Percentiles rank a stretch among this genome's conserved stretches.
Conservation (phyloP, 2,888 invertebrate species). For the Panzeria rudis region DNA sequence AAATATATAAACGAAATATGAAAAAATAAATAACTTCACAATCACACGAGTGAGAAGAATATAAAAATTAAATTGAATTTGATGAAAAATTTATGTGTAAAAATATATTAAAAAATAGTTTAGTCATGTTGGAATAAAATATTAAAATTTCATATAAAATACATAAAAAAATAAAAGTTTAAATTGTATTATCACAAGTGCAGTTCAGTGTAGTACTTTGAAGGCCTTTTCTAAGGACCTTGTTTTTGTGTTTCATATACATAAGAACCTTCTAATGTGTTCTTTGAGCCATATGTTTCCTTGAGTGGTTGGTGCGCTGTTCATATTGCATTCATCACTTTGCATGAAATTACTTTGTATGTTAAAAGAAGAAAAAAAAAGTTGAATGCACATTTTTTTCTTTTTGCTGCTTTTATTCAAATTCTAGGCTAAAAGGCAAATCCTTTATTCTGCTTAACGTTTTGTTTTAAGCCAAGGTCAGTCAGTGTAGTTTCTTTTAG, state of each 20-base stretch:
- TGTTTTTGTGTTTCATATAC: constrained; percentile 2
- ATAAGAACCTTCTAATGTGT: constrained; percentile 54
- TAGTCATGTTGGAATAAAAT: not conserved
- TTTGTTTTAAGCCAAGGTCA: constrained; percentile 28
- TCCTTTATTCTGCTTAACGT: constrained; percentile 2
- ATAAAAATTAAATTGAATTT: constrained; percentile 8
- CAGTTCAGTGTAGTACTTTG: constrained; percentile 20
- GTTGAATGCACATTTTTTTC: constrained; percentile 17
- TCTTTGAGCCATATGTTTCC: constrained; percentile 41
- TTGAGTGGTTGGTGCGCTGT: constrained; percentile 30
- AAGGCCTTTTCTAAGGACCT: constrained; percentile 66
- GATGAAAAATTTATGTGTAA: not conserved
- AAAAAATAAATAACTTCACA: constrained; percentile 20
- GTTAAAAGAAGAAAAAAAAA: not conserved
- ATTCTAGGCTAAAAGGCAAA: constrained; percentile 36
- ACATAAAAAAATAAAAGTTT: constrained; percentile 12
- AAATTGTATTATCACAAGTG: constrained; percentile 6
- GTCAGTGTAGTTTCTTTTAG: constrained; percentile 8
- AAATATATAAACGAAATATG: constrained; percentile 46
- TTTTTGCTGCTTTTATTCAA: not conserved
- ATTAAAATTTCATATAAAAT: constrained; percentile 14
- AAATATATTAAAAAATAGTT: constrained; percentile 25
- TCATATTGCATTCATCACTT: constrained; percentile 22
- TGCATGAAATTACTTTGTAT: constrained; percentile 42
- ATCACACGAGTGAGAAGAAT: constrained; percentile 10